Evolutionary conservation across 1,140 invertebrate genomes (phyloP), one percentile per base, ranked within the genome.

Genomic region (Zaprionus ghesquierei): DNA sequence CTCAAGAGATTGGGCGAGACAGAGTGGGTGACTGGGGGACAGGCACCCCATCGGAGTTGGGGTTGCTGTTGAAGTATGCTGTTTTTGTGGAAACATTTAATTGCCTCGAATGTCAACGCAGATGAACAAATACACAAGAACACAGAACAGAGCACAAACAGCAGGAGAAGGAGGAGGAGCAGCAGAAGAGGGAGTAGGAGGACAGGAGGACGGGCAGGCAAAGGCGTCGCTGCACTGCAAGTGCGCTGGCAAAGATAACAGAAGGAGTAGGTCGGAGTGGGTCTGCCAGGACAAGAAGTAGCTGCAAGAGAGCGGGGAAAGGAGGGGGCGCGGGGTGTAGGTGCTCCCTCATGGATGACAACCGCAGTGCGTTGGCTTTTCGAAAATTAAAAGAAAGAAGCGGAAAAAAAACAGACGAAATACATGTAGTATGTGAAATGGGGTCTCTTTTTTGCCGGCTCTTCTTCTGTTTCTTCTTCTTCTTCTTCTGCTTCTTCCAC

Each of bases 51-150:
- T n/a, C n/a, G n/a, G n/a, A n/a, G n/a, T n/a, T n/a, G n/a, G 41
- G 15, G 18, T 20, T 2, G 41, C 9, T 46, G 41, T 18, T 41
- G 20, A 46, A 46, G 41, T 46, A 64, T 44, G 22, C 61, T 54
- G 23, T 64, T 69, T 69, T 76, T 79, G 64, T 56, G 69, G 23
- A 73, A 66, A 80, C 73, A 53, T 75, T 89, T 89, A 89, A 89
- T 89, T 89, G 84, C 85, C 84, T 77, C 69, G 84, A 77, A 89
- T 89, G 84, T 89, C 84, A 89, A 89, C 85, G 84, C 79, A 87
- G 87, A 75, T 87, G 79, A 82, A 89, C 71, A 89, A 79, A 84
- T 73, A 77, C 61, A 82, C 86, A 55, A 75, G 51, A 53, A 65
- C 74, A 66, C 68, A 56, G 69, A 60, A 65, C 51, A 50, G 49